A percentile compares a stretch with the other conserved stretches of the same genome.
Conservation (phyloP, 2,888 invertebrate genomes). For the Ametastegia equiseti region DNA sequence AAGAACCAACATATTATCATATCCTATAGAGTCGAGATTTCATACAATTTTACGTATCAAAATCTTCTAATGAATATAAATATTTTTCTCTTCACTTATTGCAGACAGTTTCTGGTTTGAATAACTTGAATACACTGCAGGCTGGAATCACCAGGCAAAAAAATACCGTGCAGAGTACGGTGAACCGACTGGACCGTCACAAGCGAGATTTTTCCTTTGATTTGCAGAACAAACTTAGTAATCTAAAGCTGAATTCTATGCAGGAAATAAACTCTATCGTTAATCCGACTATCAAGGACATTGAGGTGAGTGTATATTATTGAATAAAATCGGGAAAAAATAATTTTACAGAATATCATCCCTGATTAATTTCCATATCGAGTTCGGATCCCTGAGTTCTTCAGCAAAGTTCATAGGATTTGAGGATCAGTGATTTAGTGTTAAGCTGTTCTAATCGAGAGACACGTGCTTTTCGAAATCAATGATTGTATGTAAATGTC, state of each 20-base stretch:
- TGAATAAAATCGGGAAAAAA: not conserved
- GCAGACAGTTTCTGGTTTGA: not conserved
- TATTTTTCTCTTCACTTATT: not conserved
- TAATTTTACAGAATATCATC: not conserved
- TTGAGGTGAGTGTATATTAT: slow-evolving; percentile 53
- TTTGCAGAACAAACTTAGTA: slow-evolving; percentile 47
- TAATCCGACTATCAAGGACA: slow-evolving; percentile 51
- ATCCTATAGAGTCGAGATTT: no score
- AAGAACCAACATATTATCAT: no score
- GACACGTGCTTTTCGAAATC: no score
- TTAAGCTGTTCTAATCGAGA: no score
- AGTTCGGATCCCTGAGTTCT: no score
- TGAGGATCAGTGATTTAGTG: no score
- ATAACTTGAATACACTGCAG: not conserved
- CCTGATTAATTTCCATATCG: no score
- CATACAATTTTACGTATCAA: not conserved
- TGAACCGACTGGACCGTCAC: slow-evolving; percentile 17
- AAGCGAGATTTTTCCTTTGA: slow-evolving; percentile 11
- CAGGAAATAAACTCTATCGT: slow-evolving; percentile 51
- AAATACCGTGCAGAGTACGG: not conserved
- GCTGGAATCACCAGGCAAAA: slow-evolving; percentile 23
- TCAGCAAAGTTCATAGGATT: no score
- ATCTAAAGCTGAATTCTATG: slow-evolving; percentile 53
- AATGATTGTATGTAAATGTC: no score
- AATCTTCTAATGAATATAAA: not conserved